Evolutionary conservation across 92 coral and sea anemone genomes (phyloP).

Genomic region (Diadumene lineata): DNA sequence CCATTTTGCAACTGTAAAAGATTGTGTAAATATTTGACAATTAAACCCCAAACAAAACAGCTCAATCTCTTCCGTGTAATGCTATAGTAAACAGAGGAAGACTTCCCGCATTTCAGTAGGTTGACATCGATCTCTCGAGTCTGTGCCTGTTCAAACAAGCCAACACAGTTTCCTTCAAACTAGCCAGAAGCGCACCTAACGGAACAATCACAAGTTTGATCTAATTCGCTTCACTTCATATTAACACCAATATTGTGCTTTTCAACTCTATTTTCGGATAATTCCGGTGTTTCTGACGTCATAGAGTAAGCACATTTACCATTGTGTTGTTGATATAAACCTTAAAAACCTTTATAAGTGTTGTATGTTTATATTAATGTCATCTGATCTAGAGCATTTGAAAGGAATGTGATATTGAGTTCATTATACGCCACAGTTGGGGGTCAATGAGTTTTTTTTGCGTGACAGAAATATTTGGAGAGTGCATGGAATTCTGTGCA

Average conservation of each 20-base stretch:
- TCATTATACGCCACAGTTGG: neutral
- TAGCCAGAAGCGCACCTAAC: neutral
- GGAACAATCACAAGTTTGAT: neutral
- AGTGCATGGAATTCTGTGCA: neutral
- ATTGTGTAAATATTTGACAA: neutral
- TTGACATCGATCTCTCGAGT: neutral
- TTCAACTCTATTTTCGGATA: neutral
- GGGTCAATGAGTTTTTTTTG: neutral
- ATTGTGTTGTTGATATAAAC: neutral
- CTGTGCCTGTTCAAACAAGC: neutral
- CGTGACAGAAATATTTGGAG: neutral
- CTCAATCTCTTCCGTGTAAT: neutral
- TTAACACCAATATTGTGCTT: neutral
- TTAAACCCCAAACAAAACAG: neutral
- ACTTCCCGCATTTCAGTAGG: neutral
- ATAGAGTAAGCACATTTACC: neutral
- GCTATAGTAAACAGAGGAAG: neutral
- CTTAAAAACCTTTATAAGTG: neutral
- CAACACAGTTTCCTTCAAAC: neutral
- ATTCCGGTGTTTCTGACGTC: conserved; percentile 10
- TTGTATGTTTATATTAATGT: neutral
- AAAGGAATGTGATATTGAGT: neutral
- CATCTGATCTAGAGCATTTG: too few species aligned
- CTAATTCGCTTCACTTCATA: neutral
- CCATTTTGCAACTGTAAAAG: neutral